Percentiles rank a stretch among this genome's conserved stretches.
phyloP scores from a whole-genome alignment of 1,140 invertebrate genomes.

The Fopius arisanus region DNA sequence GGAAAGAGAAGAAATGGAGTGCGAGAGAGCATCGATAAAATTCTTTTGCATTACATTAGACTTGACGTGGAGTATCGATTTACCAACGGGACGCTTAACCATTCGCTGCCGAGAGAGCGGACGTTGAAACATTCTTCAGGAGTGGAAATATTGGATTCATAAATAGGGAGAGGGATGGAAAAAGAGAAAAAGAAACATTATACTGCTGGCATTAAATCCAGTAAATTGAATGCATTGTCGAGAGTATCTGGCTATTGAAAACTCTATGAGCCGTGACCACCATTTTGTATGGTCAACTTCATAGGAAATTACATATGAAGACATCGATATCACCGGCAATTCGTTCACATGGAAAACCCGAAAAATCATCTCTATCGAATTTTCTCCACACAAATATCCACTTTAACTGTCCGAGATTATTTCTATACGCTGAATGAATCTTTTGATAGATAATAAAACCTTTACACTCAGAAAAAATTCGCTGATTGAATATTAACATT shows the following conservation, averaged over 20 bases:
- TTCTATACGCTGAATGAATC: too few relatives aligned
- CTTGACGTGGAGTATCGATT: conserved; percentile 27
- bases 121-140: background rate
- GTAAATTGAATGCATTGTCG: background rate
- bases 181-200: conserved; percentile 17
- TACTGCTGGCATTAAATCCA: background rate
- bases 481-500: too few relatives aligned
- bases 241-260: background rate
- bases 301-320: background rate
- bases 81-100: background rate
- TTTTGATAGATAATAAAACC: too few relatives aligned
- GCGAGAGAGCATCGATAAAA: conserved; percentile 29
- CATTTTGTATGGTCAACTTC: background rate
- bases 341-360: background rate
- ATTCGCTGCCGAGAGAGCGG: background rate
- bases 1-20: conserved; percentile 3
- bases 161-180: background rate
- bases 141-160: background rate
- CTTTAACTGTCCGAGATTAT: too few relatives aligned
- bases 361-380: too few relatives aligned
- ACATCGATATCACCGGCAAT: background rate
- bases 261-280: background rate
- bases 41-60: conserved; percentile 35
- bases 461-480: too few relatives aligned
- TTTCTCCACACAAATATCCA: too few relatives aligned